These are phyloP conservation scores for Piprites chloris DNA, from an alignment of 2,113 vertebrate species.

Conservation along the genomic window DNA sequence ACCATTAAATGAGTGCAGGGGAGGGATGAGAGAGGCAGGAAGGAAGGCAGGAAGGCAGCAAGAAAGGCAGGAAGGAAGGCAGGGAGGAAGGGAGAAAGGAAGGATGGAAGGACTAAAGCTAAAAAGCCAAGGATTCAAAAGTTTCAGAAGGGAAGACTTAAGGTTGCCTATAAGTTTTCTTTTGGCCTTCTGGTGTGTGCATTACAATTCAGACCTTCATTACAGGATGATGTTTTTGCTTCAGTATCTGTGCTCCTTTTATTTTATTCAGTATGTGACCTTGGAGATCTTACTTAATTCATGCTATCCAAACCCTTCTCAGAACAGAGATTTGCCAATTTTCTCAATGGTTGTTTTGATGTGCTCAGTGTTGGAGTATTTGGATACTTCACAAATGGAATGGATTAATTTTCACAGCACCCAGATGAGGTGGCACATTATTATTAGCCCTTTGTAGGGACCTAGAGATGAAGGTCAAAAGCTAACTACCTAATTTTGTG, in stretches of 20 bases:
- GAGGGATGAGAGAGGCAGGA: background rate
- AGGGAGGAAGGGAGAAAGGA: background rate
- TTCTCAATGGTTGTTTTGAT: background rate
- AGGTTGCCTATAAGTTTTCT: background rate
- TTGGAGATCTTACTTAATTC: slow-evolving; percentile 9
- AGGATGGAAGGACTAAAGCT: background rate
- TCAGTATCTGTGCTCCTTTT: background rate
- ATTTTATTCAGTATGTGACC: slow-evolving; percentile 1
- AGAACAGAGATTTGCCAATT: slow-evolving; percentile 15
- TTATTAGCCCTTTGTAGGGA: background rate
- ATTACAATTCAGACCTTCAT: background rate
- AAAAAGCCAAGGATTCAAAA: background rate
- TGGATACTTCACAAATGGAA: background rate
- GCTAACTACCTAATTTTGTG: slow-evolving; percentile 10
- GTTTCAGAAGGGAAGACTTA: background rate
- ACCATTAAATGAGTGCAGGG: background rate
- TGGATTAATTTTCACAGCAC: slow-evolving; percentile 21
- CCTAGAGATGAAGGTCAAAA: slow-evolving; percentile 4
- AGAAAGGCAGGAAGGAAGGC: background rate
- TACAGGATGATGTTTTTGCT: background rate
- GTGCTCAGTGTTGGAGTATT: background rate
- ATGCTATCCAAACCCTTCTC: background rate
- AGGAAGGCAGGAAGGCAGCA: no score
- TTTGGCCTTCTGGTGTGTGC: background rate
- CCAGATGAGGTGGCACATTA: background rate